These are phyloP conservation scores for Desoria tigrina DNA, from an alignment of 2,888 invertebrate genomes.

Conservation along the genomic window DNA sequence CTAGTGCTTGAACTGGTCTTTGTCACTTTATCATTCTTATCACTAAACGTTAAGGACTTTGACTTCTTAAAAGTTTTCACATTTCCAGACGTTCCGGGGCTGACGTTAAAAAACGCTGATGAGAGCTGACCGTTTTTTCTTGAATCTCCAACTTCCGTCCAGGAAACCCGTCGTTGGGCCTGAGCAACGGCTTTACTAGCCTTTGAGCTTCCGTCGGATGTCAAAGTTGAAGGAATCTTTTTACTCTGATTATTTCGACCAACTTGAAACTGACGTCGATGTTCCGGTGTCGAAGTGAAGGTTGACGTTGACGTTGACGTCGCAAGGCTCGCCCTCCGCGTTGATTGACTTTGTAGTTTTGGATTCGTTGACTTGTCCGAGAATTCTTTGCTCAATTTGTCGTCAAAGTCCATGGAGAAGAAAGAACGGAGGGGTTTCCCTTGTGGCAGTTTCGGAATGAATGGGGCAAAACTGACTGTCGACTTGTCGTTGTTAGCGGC, in stretches of 20 bases:
- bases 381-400: neutral
- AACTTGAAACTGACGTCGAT: too few relatives aligned
- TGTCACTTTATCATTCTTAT: neutral
- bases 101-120: neutral
- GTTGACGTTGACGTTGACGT: neutral
- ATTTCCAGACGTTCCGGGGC: neutral
- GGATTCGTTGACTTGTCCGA: neutral
- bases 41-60: neutral
- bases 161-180: neutral
- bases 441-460: slow-evolving; percentile 16
- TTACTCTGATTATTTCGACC: too few relatives aligned
- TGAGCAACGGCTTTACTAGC: neutral
- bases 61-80: neutral
- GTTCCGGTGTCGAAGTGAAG: neutral
- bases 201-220: neutral
- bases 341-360: neutral
- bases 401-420: slow-evolving; percentile 2
- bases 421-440: slow-evolving; percentile 11
- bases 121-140: neutral
- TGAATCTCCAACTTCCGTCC: neutral
- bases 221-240: too few relatives aligned
- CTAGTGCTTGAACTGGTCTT: neutral
- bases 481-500: neutral
- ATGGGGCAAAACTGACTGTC: slow-evolving; percentile 6
- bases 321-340: too few relatives aligned